Base-by-base conservation (phyloP, 1,140 invertebrate genomes). In the Dinothrombium tinctorium region DNA sequence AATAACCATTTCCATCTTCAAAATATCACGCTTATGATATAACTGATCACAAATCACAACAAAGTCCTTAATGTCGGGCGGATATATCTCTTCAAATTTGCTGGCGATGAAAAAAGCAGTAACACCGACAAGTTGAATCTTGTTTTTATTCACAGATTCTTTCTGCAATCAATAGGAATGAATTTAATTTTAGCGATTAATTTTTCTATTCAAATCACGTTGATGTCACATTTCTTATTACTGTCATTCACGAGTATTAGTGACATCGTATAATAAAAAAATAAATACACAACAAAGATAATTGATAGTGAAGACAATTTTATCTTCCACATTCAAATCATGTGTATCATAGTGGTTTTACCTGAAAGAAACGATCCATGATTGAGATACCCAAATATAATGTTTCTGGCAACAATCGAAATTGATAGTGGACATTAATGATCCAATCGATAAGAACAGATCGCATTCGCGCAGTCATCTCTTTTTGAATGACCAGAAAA, bases 81-180 rank as follows among this genome's bases (percentile, higher is more conserved):
- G 89, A 61, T 96, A 98, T 33, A 98, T 92, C 67, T 98, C 90
- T 68, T 98, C 92, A 29, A 78, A 65, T 68, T 98, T 98, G 9
- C 86, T 73, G 20, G 89, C 87, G 47, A 98, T 77, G 55, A 95
- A 90, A 25, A 98, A 61, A 50, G 82, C 81, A 5, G 89, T 86
- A 36, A 96, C 44, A 29, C 89, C 90, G 28, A 92, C 79, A 32
- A 95, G 60, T 57, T 95, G 89, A 25, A 95, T 60, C 43, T 72
- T 68, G 47, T 67, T 69, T 47, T 69, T 63, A 46, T 69, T 59
- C 47, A 80, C 65, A 42, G 64, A 53, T 49, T 59, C 46, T 56
- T 64, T 54, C 47, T 68, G 69, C n/a, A n/a, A n/a, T n/a, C n/a
- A n/a, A n/a, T n/a, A n/a, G n/a, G n/a, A n/a, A n/a, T n/a, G n/a